Evolutionary conservation across 2,797 vertebrate species (phyloP).

Genomic region (Malurus leucopterus): DNA sequence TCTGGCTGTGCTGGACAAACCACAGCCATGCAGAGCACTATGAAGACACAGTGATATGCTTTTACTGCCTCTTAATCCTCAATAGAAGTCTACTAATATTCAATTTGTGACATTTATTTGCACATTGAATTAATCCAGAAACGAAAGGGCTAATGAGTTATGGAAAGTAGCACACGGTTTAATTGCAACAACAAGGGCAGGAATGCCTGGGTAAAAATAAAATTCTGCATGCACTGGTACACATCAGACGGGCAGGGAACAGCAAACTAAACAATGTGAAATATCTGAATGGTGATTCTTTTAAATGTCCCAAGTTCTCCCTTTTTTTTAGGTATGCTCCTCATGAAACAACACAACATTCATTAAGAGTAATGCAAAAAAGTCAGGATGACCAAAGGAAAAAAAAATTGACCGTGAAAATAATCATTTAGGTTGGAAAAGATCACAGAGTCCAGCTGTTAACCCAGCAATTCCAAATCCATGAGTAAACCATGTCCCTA

Average conservation of each 20-base stretch:
- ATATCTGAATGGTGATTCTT: neutral
- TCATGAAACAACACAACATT: neutral
- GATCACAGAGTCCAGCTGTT: neutral
- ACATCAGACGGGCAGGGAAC: neutral
- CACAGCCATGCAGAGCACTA: neutral
- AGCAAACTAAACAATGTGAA: neutral
- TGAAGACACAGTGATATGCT: constrained; percentile 34
- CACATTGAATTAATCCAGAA: constrained; percentile 53
- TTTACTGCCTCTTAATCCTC: constrained; percentile 47
- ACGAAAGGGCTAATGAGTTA: constrained; percentile 52
- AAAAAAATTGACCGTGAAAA: neutral
- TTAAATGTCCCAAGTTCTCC: neutral
- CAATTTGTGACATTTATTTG: constrained; percentile 65
- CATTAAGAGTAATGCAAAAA: neutral
- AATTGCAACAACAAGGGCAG: constrained; percentile 45
- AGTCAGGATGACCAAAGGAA: neutral
- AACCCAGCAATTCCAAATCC: neutral
- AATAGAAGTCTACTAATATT: constrained; percentile 50
- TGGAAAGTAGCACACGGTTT: constrained; percentile 33
- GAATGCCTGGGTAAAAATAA: constrained; percentile 2
- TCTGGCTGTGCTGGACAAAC: neutral
- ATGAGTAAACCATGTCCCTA: neutral
- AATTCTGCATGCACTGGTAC: neutral
- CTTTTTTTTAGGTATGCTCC: neutral
- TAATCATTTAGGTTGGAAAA: neutral